These are phyloP conservation scores for Pomacea canaliculata DNA, from an alignment of 2,888 invertebrate genomes.

Conservation along the genomic window DNA sequence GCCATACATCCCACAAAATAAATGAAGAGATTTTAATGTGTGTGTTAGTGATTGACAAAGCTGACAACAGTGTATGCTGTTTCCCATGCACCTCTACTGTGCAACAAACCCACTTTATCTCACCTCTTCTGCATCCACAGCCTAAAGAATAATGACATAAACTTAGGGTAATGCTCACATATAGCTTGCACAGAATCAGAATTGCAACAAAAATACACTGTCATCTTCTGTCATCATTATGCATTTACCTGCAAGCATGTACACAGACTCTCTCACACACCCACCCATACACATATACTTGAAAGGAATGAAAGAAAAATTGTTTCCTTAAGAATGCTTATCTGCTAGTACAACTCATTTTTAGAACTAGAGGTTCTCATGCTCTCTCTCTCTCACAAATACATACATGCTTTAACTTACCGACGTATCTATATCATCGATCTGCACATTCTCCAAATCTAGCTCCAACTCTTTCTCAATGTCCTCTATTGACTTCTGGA, in stretches of 20 bases:
- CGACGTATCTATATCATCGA: constrained; percentile 85
- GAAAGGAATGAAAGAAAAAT: too few relatives aligned
- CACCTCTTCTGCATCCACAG: constrained; percentile 20
- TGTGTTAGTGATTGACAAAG: background rate
- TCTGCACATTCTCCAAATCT: constrained; percentile 84
- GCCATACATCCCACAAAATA: constrained; percentile 27
- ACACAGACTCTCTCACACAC: too few relatives aligned
- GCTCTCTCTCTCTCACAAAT: too few relatives aligned
- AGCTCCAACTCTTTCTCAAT: constrained; percentile 82
- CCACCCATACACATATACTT: too few relatives aligned
- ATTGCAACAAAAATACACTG: too few relatives aligned
- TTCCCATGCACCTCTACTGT: background rate
- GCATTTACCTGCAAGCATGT: too few relatives aligned
- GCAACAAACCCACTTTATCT: constrained; percentile 7
- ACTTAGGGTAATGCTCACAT: background rate
- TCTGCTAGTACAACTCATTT: too few relatives aligned
- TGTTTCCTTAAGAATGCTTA: too few relatives aligned
- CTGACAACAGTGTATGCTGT: background rate
- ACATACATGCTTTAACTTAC: constrained; percentile 68
- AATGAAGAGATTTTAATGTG: background rate
- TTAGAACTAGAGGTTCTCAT: too few relatives aligned
- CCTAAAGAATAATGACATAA: background rate
- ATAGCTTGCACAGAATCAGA: too few relatives aligned
- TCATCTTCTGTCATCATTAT: too few relatives aligned
- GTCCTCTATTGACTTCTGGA: constrained; percentile 50